phyloP scores from a whole-genome alignment of 2,113 vertebrate genomes.

The Gadus macrocephalus region DNA sequence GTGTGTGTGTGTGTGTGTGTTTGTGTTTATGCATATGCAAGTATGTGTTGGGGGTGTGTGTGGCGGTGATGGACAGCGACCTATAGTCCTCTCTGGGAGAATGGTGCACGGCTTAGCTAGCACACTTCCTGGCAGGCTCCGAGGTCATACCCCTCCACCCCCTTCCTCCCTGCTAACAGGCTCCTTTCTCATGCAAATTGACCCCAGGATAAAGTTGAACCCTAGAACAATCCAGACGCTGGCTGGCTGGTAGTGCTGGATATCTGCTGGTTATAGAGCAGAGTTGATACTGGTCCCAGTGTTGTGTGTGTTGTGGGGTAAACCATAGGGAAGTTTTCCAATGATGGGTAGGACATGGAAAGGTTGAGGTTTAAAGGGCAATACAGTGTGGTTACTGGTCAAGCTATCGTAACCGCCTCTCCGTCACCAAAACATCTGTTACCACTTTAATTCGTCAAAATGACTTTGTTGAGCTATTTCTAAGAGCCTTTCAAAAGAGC shows the following conservation, averaged over 20 bases:
- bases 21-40: constrained; percentile 8
- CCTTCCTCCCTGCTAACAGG: constrained; percentile 39
- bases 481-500: too few species aligned
- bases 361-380: too few species aligned
- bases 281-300: too few species aligned
- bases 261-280: neutral
- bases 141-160: constrained; percentile 58
- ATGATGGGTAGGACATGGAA: too few species aligned
- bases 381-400: too few species aligned
- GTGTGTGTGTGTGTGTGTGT: neutral
- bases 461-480: too few species aligned
- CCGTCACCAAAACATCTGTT: too few species aligned
- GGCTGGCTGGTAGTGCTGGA: constrained; percentile 34
- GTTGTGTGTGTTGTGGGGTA: too few species aligned
- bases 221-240: constrained; percentile 53
- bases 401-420: too few species aligned
- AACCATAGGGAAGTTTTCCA: too few species aligned
- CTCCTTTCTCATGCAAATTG: constrained; percentile 73
- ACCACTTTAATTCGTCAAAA: too few species aligned
- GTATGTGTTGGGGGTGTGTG: constrained; percentile 12
- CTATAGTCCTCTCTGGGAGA: constrained; percentile 53
- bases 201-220: constrained; percentile 58
- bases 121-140: constrained; percentile 65
- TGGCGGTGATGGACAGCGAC: constrained; percentile 50
- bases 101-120: constrained; percentile 46